A percentile compares a stretch with the other conserved stretches of the same genome.
These are phyloP conservation scores for Nycticorax nycticorax DNA, from an alignment of 2,113 vertebrate genomes.

Conservation along the genomic window DNA sequence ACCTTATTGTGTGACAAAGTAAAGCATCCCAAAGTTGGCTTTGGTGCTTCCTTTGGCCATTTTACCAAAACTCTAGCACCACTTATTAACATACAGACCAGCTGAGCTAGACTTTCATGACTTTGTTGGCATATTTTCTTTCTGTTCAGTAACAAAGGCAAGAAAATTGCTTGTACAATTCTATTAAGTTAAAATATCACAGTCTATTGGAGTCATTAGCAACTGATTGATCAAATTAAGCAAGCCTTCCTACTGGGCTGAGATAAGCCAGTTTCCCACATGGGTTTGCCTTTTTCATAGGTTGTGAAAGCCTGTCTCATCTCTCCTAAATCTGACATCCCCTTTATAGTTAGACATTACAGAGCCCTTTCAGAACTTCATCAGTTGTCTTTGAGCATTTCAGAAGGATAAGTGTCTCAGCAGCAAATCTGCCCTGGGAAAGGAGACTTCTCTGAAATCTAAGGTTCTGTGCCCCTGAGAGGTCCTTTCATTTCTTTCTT, in stretches of 20 bases:
- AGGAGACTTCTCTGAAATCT: background rate
- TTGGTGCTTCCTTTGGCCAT: background rate
- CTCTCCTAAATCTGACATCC: constrained; percentile 27
- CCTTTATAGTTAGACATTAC: constrained; percentile 17
- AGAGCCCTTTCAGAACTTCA: constrained; percentile 21
- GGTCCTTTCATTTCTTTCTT: constrained; percentile 15
- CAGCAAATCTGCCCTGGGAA: background rate
- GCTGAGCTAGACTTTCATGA: background rate
- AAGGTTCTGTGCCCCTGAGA: background rate
- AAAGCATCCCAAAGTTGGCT: background rate
- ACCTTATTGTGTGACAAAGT: background rate
- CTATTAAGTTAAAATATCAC: constrained; percentile 44
- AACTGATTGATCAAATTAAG: constrained; percentile 28
- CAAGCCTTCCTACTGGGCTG: constrained; percentile 5
- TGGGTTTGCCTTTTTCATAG: constrained; percentile 7
- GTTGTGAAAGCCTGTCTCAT: constrained; percentile 25
- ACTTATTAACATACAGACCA: background rate
- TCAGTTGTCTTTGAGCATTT: constrained; percentile 16
- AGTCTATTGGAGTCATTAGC: constrained; percentile 18
- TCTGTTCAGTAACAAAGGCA: constrained; percentile 8
- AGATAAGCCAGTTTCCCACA: constrained; percentile 24
- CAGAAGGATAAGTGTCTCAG: background rate
- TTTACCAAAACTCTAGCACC: background rate
- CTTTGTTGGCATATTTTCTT: constrained; percentile 29
- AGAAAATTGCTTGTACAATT: constrained; percentile 26